phyloP scores from a whole-genome alignment of 2,113 vertebrate genomes.

The Caloenas nicobarica region DNA sequence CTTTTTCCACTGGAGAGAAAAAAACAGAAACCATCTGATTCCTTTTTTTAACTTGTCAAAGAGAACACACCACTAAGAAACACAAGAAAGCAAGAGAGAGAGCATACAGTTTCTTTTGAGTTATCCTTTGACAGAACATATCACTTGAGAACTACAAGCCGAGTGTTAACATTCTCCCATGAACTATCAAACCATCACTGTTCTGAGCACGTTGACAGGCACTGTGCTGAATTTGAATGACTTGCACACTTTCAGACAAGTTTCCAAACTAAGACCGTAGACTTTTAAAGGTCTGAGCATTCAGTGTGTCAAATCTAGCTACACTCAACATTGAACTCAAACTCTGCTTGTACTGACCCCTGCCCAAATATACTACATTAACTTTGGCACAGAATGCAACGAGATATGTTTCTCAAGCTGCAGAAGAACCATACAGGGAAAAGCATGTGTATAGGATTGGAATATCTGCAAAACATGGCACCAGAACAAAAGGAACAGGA shows the following conservation, averaged over 20 bases:
- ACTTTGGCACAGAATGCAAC: background rate
- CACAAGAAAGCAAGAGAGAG: background rate
- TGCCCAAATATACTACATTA: background rate
- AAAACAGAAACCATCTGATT: background rate
- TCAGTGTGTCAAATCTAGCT: background rate
- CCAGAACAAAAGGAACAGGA: background rate
- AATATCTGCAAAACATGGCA: background rate
- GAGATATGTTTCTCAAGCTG: background rate
- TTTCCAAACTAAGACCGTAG: background rate
- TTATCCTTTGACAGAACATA: background rate
- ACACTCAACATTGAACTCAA: background rate
- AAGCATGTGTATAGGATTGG: background rate
- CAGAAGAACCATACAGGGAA: background rate
- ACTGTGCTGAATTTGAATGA: background rate
- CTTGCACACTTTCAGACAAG: background rate
- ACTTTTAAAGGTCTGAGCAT: background rate
- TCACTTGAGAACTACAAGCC: background rate
- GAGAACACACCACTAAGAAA: background rate
- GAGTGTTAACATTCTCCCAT: background rate
- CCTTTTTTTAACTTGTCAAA: background rate
- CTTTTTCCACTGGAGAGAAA: background rate
- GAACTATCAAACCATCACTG: background rate
- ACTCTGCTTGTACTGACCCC: background rate
- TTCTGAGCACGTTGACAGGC: background rate
- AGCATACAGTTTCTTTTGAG: background rate